Evolutionary conservation across 2,113 vertebrate species (phyloP).

Genomic region (Pleuronectes platessa): DNA sequence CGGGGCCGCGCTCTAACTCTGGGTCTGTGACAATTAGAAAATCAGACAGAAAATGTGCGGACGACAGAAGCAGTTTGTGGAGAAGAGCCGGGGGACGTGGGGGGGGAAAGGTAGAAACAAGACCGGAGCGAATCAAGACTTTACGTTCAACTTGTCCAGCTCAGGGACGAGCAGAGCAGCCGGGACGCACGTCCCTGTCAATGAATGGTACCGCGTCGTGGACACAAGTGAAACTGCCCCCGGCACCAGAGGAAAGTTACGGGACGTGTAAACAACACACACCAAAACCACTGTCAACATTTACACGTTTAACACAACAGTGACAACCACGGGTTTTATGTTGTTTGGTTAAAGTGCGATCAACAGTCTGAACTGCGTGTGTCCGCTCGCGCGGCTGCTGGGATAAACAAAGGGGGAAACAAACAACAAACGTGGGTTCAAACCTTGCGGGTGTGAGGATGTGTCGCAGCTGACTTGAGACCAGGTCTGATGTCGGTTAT

Average conservation of each 20-base stretch:
- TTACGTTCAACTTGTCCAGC: slow-evolving; percentile 50
- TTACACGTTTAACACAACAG: not conserved
- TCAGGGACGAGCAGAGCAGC: slow-evolving; percentile 39
- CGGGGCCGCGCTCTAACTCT: slow-evolving; percentile 21
- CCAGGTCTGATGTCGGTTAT: not conserved
- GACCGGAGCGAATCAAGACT: slow-evolving; percentile 13
- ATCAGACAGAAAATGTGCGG: not conserved
- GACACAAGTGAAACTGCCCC: slow-evolving; percentile 77
- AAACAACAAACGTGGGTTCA: not conserved
- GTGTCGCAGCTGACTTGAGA: not conserved
- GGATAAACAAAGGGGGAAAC: slow-evolving; percentile 16
- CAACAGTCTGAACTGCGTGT: slow-evolving; percentile 7
- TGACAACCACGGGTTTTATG: not conserved
- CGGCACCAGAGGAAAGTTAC: slow-evolving; percentile 63
- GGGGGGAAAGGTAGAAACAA: not conserved
- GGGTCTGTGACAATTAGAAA: not conserved
- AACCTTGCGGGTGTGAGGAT: not conserved
- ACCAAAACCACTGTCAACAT: not conserved
- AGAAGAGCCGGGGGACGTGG: not conserved
- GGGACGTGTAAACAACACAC: slow-evolving; percentile 49
- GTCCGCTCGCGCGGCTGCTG: slow-evolving; percentile 34
- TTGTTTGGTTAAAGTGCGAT: not conserved
- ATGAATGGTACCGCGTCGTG: slow-evolving; percentile 89
- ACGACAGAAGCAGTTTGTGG: not conserved
- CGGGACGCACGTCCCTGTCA: slow-evolving; percentile 63